Conservation (phyloP, 2,113 vertebrate species). For the Saguinus midas region DNA sequence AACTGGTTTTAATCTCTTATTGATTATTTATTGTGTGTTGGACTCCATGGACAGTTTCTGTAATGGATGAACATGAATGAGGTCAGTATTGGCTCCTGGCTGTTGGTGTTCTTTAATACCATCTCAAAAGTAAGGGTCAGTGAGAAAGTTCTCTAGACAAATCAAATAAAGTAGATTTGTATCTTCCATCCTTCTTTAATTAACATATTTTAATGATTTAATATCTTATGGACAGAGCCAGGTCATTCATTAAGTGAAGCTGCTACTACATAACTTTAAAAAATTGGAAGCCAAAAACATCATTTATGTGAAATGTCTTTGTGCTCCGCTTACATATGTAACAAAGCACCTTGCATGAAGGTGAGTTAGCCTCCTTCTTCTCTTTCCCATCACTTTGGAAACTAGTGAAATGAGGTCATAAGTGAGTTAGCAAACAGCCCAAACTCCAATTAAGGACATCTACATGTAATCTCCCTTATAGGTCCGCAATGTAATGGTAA, state of each 20-base stretch:
- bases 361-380: not conserved
- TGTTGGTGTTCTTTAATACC: not conserved
- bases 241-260: constrained; percentile 30
- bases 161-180: constrained; percentile 17
- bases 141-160: not conserved
- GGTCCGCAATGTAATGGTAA: not conserved
- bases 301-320: not conserved
- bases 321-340: not conserved
- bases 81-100: not conserved
- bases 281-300: constrained; percentile 9
- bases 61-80: constrained; percentile 4
- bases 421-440: not conserved
- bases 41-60: not conserved
- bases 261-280: constrained; percentile 26
- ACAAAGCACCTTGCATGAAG: not conserved
- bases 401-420: not conserved
- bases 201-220: constrained; percentile 30
- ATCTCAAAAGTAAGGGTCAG: not conserved
- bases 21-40: not conserved
- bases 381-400: not conserved
- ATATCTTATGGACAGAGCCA: not conserved
- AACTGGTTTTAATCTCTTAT: constrained; percentile 13
- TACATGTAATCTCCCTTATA: not conserved
- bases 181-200: not conserved
- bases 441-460: not conserved